Base-by-base conservation (phyloP, 2,113 vertebrate species). In the Pluvianellus socialis region DNA sequence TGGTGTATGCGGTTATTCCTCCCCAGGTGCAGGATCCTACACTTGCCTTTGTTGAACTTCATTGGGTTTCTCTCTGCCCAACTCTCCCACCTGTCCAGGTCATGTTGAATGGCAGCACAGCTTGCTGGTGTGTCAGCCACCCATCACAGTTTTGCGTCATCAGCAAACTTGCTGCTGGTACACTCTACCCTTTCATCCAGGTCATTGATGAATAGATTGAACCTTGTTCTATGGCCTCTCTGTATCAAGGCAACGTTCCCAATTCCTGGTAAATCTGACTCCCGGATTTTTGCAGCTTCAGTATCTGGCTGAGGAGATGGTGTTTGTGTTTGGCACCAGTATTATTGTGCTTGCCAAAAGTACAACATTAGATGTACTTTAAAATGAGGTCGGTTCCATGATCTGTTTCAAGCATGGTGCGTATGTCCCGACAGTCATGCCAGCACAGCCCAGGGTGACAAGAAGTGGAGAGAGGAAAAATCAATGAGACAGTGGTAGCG, bases 191-290 rank as follows among this genome's bases (percentile, higher is more conserved):
- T n/a, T 23, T 38, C 10, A 5, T 62, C 14, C n/a, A 62, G 59
- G 23, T 62, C 35, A 62, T 16, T 38, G 59, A 62, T 38, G 38
- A 38, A 38, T 38, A 38, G 38, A 38, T 38, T 8, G 15, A 88
- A 26, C 10, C 17, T 27, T 52, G 28, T 58, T 0, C 0, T 21
- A 20, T 32, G 20, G 35, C n/a, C 52, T 79, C 21, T 9, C 65
- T 79, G 8, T 28, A 62, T 2, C 10, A 68, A 74, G 47, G 8
- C 13, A 62, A 30, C 8, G 17, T 49, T 92, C 42, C 47, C 35
- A 90, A 5, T 22, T 55, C 38, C 61, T 2, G 1, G 18, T n/a
- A 86, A 89, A 67, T 45, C 53, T 50, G 12, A 13, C 44, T 71
- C 42, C n/a, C n/a, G n/a, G 63, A 83, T 45, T 83, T 86, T 42